Evolutionary conservation across 2,797 vertebrate species (phyloP), one percentile per base, ranked within the genome.

Genomic region (Meriones psammophilus): DNA sequence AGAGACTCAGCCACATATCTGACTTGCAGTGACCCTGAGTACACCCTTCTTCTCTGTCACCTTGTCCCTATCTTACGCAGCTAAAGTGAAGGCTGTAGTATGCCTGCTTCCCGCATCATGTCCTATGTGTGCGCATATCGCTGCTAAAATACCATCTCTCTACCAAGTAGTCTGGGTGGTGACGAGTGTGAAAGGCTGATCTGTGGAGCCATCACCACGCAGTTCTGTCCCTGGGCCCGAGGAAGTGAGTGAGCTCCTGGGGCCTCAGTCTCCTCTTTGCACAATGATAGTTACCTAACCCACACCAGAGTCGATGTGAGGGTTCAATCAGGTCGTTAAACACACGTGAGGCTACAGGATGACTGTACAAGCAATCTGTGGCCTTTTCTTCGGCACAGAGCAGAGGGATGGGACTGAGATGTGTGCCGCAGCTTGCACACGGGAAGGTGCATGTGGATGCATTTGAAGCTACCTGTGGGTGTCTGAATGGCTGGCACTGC

Each of bases 391-490:
- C 0, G 10, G 18, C 2, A 9, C 20, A 18, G 5, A 0, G 18
- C 4, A 79, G 20, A 18, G 36, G 62, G 24, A 36, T 4, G n/a
- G 15, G 46, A 20, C 78, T 64, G 60, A 12, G 58, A 69, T 39
- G 71, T 1, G 42, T 13, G 33, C 9, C 60, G 8, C 12, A 6
- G 62, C 77, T 76, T 0, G 0, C 33, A 71, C 46, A 22, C 1
- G 22, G 10, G 28, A 81, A 58, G 46, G 56, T 62, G n/a, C 28
- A 0, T 12, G 2, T 0, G 1, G 33, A 66, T 1, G 1, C 30
- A 9, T 18, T 62, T 14, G 33, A 76, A 33, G 74, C 22, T 0
- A 13, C 42, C 60, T 60, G 20, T 1, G 2, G 28, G 24, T 15
- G 18, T 18, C 13, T 17, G 20, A 71, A 74, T 28, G 60, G 13